A percentile compares a stretch with the other conserved stretches of the same genome.
These are phyloP conservation scores for Dipus sagitta DNA, from an alignment of 2,797 vertebrate species.

Conservation along the genomic window DNA sequence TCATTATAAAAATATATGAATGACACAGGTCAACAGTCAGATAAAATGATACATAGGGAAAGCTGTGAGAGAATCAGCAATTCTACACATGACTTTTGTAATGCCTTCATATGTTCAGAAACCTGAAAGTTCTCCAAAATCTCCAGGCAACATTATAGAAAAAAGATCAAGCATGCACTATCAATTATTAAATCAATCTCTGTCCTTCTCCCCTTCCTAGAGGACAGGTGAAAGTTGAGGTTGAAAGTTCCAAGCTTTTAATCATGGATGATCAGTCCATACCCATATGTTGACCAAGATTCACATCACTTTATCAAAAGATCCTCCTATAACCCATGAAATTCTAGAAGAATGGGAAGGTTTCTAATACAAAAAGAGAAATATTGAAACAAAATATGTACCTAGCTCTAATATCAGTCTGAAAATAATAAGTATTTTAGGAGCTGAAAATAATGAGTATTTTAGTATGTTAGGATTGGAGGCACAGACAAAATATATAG, in stretches of 20 bases:
- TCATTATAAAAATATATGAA: background rate
- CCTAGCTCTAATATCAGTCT: background rate
- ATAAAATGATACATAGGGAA: background rate
- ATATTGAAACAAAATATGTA: background rate
- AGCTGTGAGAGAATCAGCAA: background rate
- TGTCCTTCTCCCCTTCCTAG: background rate
- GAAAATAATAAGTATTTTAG: background rate
- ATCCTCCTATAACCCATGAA: background rate
- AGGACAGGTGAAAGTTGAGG: background rate
- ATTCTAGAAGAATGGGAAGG: background rate
- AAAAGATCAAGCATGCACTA: background rate
- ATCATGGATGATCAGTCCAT: background rate
- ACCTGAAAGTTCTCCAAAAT: background rate
- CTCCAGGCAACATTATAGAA: background rate
- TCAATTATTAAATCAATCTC: background rate
- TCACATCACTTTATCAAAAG: background rate
- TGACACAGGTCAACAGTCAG: background rate
- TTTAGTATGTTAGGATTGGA: background rate
- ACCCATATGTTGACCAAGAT: background rate
- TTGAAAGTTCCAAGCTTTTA: background rate
- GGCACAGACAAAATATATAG: background rate
- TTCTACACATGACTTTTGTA: background rate
- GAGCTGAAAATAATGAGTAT: background rate
- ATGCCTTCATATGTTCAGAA: background rate
- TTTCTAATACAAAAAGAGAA: background rate